phyloP scores from a whole-genome alignment of 2,888 invertebrate species.

The Zonitis immaculata region DNA sequence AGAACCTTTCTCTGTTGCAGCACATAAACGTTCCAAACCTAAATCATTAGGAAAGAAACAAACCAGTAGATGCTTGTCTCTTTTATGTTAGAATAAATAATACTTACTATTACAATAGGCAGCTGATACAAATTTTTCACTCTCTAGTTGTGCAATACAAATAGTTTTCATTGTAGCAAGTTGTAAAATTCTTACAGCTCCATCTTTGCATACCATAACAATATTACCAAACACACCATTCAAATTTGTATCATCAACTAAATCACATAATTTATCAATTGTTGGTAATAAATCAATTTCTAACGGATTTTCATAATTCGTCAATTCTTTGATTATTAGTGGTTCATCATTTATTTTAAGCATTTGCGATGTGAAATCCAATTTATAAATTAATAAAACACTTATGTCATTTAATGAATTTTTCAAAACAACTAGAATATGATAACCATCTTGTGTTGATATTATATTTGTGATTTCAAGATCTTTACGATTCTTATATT shows the following conservation, averaged over 20 bases:
- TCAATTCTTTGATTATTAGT: constrained; percentile 57
- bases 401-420: constrained; percentile 39
- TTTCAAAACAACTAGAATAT: constrained; percentile 59
- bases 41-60: constrained; percentile 6
- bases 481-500: constrained; percentile 50
- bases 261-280: constrained; percentile 38
- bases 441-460: constrained; percentile 65
- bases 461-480: constrained; percentile 59
- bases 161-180: constrained; percentile 65
- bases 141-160: constrained; percentile 63
- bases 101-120: constrained; percentile 77
- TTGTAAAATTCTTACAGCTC: constrained; percentile 67
- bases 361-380: constrained; percentile 52
- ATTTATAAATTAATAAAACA: constrained; percentile 54
- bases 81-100: not conserved
- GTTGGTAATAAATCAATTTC: constrained; percentile 66
- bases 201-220: constrained; percentile 70
- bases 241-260: constrained; percentile 28
- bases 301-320: constrained; percentile 61
- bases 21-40: constrained; percentile 80
- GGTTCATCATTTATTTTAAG: constrained; percentile 58
- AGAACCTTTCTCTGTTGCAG: constrained; percentile 73
- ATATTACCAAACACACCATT: constrained; percentile 53
- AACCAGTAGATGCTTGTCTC: not conserved
- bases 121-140: constrained; percentile 72